Evolutionary conservation across 2,797 vertebrate species (phyloP).

Genomic region (Prionace glauca): DNA sequence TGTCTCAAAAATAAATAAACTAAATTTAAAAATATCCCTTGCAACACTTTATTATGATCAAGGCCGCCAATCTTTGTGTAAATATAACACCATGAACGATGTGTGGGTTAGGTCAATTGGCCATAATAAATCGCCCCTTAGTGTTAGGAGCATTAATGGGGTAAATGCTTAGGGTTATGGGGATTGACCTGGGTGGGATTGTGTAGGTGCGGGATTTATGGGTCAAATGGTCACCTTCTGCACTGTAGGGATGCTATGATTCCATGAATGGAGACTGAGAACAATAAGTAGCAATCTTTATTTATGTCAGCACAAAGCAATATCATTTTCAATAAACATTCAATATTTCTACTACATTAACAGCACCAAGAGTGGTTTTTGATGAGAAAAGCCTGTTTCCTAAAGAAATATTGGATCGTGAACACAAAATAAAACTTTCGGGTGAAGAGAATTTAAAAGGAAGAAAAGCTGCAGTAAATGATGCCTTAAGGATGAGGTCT

Average conservation of each 20-base stretch:
- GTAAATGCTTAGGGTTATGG: too few species aligned
- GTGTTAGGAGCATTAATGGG: too few species aligned
- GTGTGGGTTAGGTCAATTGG: too few species aligned
- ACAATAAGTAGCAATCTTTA: background rate
- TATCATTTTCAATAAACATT: background rate
- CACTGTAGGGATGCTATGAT: too few species aligned
- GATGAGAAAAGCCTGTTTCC: slow-evolving; percentile 63
- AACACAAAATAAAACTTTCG: slow-evolving; percentile 52
- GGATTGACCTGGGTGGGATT: too few species aligned
- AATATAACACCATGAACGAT: background rate
- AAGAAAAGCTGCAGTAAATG: slow-evolving; percentile 50
- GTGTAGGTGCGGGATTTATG: too few species aligned
- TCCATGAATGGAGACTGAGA: background rate
- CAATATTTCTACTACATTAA: slow-evolving; percentile 39
- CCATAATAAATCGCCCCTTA: too few species aligned
- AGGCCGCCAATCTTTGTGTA: background rate
- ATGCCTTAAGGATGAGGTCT: slow-evolving; percentile 44
- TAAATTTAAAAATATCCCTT: too few species aligned
- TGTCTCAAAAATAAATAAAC: too few species aligned
- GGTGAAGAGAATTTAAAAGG: slow-evolving; percentile 44
- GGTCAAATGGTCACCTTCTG: too few species aligned
- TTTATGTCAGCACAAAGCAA: background rate
- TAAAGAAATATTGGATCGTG: slow-evolving; percentile 59
- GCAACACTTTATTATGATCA: background rate
- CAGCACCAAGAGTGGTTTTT: slow-evolving; percentile 61